Evolutionary conservation across 2,888 invertebrate species (phyloP).

Genomic region (Eupithecia pulchellata): DNA sequence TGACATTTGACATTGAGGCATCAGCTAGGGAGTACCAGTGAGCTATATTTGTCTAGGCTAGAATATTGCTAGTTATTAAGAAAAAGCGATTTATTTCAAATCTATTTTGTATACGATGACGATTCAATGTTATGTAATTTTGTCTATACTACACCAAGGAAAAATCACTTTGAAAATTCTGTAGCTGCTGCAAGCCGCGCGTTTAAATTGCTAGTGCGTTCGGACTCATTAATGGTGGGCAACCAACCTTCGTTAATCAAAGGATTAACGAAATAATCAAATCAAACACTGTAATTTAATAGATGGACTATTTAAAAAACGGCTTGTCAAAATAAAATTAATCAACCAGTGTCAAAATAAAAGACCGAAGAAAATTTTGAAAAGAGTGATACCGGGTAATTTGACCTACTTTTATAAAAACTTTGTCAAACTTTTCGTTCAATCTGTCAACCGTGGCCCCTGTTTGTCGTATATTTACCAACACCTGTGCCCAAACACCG

Average conservation of each 20-base stretch:
- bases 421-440: not conserved
- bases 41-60: too few species aligned
- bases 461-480: conserved; percentile 9
- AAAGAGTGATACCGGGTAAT: not conserved
- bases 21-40: too few species aligned
- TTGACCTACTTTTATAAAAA: conserved; percentile 6
- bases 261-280: not conserved
- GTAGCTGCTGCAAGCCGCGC: not conserved
- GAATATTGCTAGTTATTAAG: too few species aligned
- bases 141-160: too few species aligned
- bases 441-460: conserved; percentile 3
- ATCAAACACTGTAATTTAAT: not conserved
- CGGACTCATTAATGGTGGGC: not conserved
- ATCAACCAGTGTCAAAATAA: not conserved
- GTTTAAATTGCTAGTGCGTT: not conserved
- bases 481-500: conserved; percentile 21
- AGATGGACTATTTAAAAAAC: not conserved
- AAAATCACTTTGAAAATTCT: too few species aligned
- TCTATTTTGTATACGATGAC: too few species aligned
- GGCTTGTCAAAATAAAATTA: not conserved
- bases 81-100: too few species aligned
- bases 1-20: not conserved
- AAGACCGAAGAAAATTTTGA: not conserved
- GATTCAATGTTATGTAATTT: too few species aligned
- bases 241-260: not conserved